Conservation (phyloP, 2,113 vertebrate species). For the Sclerurus mexicanus region DNA sequence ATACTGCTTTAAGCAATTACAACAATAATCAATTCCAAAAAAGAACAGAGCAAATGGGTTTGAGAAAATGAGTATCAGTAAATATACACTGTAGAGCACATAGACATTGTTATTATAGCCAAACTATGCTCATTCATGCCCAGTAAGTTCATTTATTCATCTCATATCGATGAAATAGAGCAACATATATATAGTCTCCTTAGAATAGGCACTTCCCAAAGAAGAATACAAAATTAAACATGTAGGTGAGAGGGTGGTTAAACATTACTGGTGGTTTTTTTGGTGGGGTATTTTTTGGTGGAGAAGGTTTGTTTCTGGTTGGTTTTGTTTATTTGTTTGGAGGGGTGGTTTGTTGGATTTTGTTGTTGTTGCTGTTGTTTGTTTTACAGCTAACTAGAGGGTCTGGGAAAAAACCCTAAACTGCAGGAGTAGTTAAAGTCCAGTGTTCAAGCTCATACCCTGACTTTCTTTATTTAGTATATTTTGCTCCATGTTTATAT, state of each 20-base stretch:
- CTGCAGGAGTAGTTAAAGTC: no score
- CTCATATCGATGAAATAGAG: not conserved
- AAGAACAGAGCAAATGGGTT: not conserved
- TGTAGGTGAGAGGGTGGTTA: not conserved
- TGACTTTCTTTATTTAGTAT: not conserved
- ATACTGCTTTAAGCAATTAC: not conserved
- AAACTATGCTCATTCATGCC: not conserved
- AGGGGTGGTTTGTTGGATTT: not conserved
- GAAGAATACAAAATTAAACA: not conserved
- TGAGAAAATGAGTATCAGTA: not conserved
- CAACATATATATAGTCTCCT: not conserved
- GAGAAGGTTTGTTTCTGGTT: no score
- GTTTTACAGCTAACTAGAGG: not conserved
- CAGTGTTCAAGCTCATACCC: not conserved
- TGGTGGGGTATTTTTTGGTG: not conserved
- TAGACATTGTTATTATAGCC: not conserved
- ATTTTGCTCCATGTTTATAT: not conserved
- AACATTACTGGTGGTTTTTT: not conserved
- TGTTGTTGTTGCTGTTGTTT: not conserved
- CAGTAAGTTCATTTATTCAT: not conserved
- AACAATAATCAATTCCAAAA: not conserved
- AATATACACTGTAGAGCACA: not conserved
- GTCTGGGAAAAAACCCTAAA: not conserved
- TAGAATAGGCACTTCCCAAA: not conserved
- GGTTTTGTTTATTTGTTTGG: not conserved